Conservation (phyloP, 2,113 vertebrate species). For the Cryptotis parvus region DNA sequence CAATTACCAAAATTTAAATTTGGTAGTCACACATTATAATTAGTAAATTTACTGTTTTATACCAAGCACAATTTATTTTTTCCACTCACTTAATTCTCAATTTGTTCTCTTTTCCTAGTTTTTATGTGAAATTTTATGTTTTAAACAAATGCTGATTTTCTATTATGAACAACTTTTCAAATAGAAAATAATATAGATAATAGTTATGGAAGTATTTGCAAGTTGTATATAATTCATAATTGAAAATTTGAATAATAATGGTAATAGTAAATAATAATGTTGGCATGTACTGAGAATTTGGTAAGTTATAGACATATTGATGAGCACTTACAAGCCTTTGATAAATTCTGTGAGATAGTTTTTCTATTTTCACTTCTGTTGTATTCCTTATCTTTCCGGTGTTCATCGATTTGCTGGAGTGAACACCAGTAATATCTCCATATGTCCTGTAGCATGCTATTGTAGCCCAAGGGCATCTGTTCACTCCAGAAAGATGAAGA, state of each 20-base stretch:
- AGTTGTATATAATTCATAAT: neutral
- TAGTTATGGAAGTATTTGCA: neutral
- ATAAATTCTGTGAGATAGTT: neutral
- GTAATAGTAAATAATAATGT: neutral
- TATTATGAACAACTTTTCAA: too few species aligned
- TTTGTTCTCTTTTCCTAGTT: too few species aligned
- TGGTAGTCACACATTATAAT: neutral
- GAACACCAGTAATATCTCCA: too few species aligned
- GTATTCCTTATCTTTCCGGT: too few species aligned
- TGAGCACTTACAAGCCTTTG: neutral
- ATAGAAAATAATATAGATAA: too few species aligned
- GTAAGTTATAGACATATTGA: neutral
- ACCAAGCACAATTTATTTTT: neutral
- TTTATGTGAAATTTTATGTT: too few species aligned
- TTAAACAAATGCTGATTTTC: too few species aligned
- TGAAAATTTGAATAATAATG: neutral
- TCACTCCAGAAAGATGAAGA: too few species aligned
- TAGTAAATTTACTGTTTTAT: neutral
- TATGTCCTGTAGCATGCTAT: too few species aligned
- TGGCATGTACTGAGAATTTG: neutral
- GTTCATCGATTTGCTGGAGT: too few species aligned
- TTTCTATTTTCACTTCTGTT: neutral
- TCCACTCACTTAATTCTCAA: neutral
- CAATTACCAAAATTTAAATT: neutral
- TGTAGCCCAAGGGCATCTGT: too few species aligned